phyloP scores from a whole-genome alignment of 92 coral and sea anemone genomes.

The Paramuricea clavata region DNA sequence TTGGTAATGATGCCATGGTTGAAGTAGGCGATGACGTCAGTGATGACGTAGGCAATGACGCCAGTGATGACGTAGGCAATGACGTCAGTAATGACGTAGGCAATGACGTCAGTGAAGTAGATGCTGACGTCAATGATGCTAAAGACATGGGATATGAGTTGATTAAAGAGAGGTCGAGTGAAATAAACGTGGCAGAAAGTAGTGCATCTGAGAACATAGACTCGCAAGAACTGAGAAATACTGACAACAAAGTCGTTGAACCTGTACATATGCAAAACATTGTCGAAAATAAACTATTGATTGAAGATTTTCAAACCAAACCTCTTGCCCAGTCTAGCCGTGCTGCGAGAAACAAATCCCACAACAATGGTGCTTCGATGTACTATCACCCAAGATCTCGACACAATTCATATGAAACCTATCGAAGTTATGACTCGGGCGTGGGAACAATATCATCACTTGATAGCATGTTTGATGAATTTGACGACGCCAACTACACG shows the following conservation, averaged over 20 bases:
- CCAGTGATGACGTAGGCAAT: neutral
- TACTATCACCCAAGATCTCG: neutral
- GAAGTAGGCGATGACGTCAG: neutral
- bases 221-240: neutral
- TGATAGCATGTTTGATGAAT: slow-evolving; percentile 24
- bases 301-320: neutral
- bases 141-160: too few relatives aligned
- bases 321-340: neutral
- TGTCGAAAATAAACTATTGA: neutral
- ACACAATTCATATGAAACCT: neutral
- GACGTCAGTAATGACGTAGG: slow-evolving; percentile 2
- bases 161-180: neutral
- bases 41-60: neutral
- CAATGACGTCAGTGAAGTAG: neutral
- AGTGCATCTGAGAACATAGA: neutral
- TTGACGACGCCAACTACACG: slow-evolving; percentile 24
- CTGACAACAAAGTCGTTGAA: neutral
- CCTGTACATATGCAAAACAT: neutral
- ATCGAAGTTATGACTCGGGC: slow-evolving; percentile 10
- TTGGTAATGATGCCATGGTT: neutral
- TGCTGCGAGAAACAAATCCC: neutral
- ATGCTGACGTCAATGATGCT: neutral
- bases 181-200: neutral
- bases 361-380: neutral
- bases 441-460: slow-evolving; percentile 19